Evolutionary conservation across 2,888 invertebrate species (phyloP).

Genomic region (Tachina lurida): DNA sequence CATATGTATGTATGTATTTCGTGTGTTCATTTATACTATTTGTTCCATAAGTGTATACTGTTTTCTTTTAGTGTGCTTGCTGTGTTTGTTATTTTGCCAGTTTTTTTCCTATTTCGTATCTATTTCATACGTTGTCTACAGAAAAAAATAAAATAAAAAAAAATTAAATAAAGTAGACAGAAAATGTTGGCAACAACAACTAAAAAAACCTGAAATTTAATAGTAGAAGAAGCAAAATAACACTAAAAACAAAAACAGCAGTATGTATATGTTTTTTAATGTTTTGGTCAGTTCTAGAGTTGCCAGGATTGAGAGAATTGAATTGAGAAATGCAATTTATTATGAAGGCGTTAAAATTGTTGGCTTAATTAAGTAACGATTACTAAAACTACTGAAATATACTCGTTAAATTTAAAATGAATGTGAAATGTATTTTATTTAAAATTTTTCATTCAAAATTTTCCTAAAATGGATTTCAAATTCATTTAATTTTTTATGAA

Average conservation of each 20-base stretch:
- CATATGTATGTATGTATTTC: not conserved
- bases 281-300: constrained; percentile 42
- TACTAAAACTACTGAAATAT: too few species aligned
- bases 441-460: too few species aligned
- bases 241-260: constrained; percentile 34
- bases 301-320: constrained; percentile 14
- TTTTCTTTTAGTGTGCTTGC: constrained; percentile 22
- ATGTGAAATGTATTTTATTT: too few species aligned
- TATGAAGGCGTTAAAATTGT: too few species aligned
- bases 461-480: too few species aligned
- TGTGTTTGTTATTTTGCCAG: constrained; percentile 3
- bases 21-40: constrained; percentile 23
- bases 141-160: constrained; percentile 2
- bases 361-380: too few species aligned
- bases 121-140: constrained; percentile 20
- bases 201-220: constrained; percentile 28
- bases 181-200: constrained; percentile 19
- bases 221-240: constrained; percentile 25
- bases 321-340: not conserved
- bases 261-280: not conserved
- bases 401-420: too few species aligned
- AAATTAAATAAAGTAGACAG: constrained; percentile 11
- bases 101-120: constrained; percentile 38
- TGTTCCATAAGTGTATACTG: constrained; percentile 37
- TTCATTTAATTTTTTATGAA: too few species aligned